Conservation (phyloP, 2,113 vertebrate species). For the Oostethus manadensis region DNA sequence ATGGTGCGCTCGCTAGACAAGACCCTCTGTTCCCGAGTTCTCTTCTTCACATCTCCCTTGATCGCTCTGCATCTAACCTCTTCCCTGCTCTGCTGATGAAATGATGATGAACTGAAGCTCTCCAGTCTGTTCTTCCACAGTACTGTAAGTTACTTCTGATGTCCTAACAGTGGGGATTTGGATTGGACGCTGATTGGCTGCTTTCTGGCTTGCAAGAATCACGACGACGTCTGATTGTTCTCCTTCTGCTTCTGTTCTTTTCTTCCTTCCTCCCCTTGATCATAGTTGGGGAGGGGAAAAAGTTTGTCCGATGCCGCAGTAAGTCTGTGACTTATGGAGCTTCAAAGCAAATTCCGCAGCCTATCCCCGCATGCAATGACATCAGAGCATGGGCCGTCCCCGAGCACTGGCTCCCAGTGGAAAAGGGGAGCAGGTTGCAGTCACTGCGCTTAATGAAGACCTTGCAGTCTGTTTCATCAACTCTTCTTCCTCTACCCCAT, state of each 20-base stretch:
- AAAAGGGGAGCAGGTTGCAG: conserved; percentile 41
- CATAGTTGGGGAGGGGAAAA: conserved; percentile 27
- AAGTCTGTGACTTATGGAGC: conserved; percentile 22
- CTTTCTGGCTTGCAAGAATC: conserved; percentile 37
- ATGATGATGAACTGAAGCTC: conserved; percentile 45
- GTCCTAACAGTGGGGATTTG: conserved; percentile 31
- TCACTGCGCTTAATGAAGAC: conserved; percentile 59
- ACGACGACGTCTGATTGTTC: conserved; percentile 41
- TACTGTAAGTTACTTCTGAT: conserved; percentile 46
- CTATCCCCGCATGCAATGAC: conserved; percentile 19
- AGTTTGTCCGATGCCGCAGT: conserved; percentile 44
- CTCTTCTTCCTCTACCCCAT: conserved; percentile 23
- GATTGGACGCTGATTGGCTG: conserved; percentile 58
- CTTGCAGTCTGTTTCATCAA: conserved; percentile 70
- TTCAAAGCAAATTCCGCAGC: conserved; percentile 49
- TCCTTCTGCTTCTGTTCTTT: conserved; percentile 5
- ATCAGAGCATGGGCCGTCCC: conserved; percentile 43
- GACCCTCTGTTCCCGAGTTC: neutral
- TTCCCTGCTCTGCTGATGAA: conserved; percentile 35
- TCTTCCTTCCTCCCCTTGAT: conserved; percentile 17
- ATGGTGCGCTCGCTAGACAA: neutral
- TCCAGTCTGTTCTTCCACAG: conserved; percentile 26
- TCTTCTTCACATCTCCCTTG: conserved; percentile 2
- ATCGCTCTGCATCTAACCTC: conserved; percentile 24
- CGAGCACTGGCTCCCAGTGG: conserved; percentile 29